Evolutionary conservation across 2,888 invertebrate genomes (phyloP), one percentile per base, ranked within the genome.

Genomic region (Alloplasta piceator): DNA sequence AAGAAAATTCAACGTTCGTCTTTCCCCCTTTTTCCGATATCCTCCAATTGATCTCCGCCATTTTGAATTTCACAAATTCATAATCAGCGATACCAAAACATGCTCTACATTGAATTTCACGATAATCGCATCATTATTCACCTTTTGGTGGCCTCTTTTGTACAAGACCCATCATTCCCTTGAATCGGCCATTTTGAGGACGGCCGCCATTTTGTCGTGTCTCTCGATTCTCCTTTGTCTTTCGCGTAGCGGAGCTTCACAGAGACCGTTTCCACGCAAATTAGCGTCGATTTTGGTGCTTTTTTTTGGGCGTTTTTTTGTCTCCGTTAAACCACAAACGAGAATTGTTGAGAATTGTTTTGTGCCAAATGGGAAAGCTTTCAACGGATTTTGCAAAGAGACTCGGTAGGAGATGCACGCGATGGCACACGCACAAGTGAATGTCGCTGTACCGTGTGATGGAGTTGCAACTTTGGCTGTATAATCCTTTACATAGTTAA

Each of bases 401-500:
- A 60, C 38, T 26, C 14, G 43, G 55, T 16, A 12, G 38, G 16
- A 5, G 52, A 71, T 52, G 26, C 61, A 16, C 16, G 56, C 43
- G 36, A 38, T 60, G 38, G 46, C 50, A 60, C 55, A 72, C 38
- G 46, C 16, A 48, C 14, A 64, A 64, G 56, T 56, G 56, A 41
- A 43, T 50, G 26, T 38, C 26, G 63, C 43, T 63, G 5, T 52
- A n/a, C 55, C 55, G 43, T 12, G 16, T 61, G 72, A 67, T 67
- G 66, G 43, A 72, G 72, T 67, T 61, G 58, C 55, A 68, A 78
- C 55, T 73, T 73, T 26, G 26, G 26, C 50, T 55, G 75, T 60
- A 79, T 76, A 79, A 82, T 76, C 77, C 56, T 79, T 67, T 68
- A 58, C 52, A 58, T 46, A 66, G 67, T 70, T 75, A 75, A 63